A percentile compares a stretch with the other conserved stretches of the same genome.
phyloP scores from a whole-genome alignment of 2,797 vertebrate species.

The Arrhamphus sclerolepis region DNA sequence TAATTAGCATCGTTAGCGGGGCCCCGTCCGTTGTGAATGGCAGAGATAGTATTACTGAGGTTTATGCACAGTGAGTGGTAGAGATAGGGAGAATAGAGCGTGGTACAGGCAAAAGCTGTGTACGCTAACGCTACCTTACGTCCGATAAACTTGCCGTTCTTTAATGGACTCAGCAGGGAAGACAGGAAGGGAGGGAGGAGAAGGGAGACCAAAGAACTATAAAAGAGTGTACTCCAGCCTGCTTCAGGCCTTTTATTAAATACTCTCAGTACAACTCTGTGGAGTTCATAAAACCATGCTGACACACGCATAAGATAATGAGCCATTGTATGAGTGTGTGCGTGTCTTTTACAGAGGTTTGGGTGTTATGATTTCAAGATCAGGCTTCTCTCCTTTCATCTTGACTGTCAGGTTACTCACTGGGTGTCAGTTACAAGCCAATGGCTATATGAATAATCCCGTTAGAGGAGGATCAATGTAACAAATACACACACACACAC shows the following conservation, averaged over 20 bases:
- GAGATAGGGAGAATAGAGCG: conserved; percentile 62
- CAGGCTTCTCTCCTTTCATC: conserved; percentile 73
- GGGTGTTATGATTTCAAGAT: conserved; percentile 66
- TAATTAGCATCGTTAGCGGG: conserved; percentile 82
- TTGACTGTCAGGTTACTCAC: conserved; percentile 65
- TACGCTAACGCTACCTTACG: conserved; percentile 66
- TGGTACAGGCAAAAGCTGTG: conserved; percentile 47
- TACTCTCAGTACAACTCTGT: conserved; percentile 44
- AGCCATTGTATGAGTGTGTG: conserved; percentile 45
- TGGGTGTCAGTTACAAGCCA: conserved; percentile 72
- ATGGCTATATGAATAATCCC: conserved; percentile 66
- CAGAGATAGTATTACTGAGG: conserved; percentile 68
- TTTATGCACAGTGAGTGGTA: conserved; percentile 66
- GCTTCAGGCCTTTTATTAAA: conserved; percentile 62
- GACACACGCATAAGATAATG: conserved; percentile 68
- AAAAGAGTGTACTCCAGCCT: conserved; percentile 45
- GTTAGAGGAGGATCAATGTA: conserved; percentile 49
- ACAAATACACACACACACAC: conserved; percentile 24
- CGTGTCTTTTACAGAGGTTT: conserved; percentile 34
- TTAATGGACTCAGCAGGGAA: conserved; percentile 62
- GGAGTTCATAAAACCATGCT: conserved; percentile 55
- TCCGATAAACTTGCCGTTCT: conserved; percentile 71
- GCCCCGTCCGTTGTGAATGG: conserved; percentile 70
- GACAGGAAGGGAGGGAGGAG: background rate
- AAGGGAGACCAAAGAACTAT: conserved; percentile 27